Conservation (phyloP, 2,888 invertebrate genomes). For the Drosophila neoperkinsi region DNA sequence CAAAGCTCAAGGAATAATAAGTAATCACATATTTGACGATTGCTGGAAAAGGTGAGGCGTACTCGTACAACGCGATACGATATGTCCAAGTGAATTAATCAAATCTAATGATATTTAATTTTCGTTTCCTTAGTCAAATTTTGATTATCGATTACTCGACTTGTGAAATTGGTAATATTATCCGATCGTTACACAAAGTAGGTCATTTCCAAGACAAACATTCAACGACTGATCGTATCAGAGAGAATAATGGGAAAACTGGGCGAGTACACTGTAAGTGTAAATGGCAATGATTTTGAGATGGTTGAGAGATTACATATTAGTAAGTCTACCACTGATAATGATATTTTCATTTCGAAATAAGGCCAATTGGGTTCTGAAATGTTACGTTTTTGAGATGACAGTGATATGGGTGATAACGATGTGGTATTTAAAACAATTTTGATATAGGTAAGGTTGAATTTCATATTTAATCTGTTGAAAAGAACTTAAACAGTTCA, state of each 20-base stretch:
- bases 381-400: neutral
- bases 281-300: neutral
- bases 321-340: neutral
- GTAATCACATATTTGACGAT: conserved; percentile 44
- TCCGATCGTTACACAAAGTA: conserved; percentile 32
- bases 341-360: conserved; percentile 1
- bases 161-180: conserved; percentile 54
- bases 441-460: neutral
- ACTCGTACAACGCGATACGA: conserved; percentile 53
- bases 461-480: neutral
- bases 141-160: conserved; percentile 43
- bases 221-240: conserved; percentile 25
- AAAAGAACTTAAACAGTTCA: neutral
- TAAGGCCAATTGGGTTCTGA: neutral
- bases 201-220: conserved; percentile 40
- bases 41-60: conserved; percentile 22
- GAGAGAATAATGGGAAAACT: too few species aligned
- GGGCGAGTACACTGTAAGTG: too few species aligned
- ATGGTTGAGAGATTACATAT: neutral
- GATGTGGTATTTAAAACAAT: neutral
- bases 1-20: neutral
- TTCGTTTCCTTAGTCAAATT: conserved; percentile 41
- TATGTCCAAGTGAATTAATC: conserved; percentile 74
- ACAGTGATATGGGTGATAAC: neutral
- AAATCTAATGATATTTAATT: conserved; percentile 81